Conservation (phyloP, 2,888 invertebrate genomes). For the Callosobruchus maculatus region DNA sequence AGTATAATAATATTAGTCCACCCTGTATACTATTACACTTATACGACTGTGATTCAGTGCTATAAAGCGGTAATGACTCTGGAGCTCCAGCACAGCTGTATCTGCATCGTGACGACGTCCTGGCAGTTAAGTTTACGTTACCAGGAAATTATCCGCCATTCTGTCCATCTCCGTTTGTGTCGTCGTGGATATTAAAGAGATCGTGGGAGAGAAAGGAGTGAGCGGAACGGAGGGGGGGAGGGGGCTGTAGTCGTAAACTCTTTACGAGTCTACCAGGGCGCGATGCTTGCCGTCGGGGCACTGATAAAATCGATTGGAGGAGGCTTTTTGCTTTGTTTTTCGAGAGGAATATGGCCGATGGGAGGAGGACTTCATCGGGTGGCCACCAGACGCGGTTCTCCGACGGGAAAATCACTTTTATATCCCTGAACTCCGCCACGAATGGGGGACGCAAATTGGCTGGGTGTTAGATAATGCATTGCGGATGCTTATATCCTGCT, state of each 20-base stretch:
- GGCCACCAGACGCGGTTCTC: background rate
- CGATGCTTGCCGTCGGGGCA: background rate
- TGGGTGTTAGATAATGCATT: background rate
- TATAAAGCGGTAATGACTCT: no score
- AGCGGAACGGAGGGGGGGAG: background rate
- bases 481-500: no score
- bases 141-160: background rate
- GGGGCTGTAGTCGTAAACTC: background rate
- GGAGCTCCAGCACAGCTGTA: no score
- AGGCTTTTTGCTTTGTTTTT: background rate
- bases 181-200: background rate
- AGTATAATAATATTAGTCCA: no score
- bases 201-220: background rate
- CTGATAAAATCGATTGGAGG: background rate
- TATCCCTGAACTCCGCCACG: background rate
- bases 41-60: no score
- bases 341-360: background rate
- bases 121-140: background rate
- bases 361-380: background rate
- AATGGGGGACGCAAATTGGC: background rate
- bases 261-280: background rate
- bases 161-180: background rate
- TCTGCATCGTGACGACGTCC: no score
- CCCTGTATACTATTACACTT: no score
- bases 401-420: background rate